These are phyloP conservation scores for Novumbra hubbsi DNA, from an alignment of 2,797 vertebrate genomes.

Conservation along the genomic window DNA sequence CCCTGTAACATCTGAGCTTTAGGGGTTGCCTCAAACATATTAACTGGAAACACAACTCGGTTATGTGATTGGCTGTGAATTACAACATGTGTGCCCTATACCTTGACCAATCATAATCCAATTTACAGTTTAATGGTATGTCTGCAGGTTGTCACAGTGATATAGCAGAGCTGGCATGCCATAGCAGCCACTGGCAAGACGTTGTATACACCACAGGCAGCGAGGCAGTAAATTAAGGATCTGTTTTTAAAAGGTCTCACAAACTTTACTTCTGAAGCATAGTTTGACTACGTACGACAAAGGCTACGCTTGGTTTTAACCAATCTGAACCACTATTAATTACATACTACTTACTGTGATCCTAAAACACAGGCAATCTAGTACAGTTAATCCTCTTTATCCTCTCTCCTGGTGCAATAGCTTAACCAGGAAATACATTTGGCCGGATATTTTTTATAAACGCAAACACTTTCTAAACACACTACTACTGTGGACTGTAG, in stretches of 20 bases:
- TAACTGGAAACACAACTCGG: background rate
- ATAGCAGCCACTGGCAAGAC: constrained; percentile 53
- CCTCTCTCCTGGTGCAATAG: background rate
- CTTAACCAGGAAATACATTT: background rate
- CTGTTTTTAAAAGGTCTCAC: constrained; percentile 49
- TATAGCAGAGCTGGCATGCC: constrained; percentile 47
- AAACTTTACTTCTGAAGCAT: constrained; percentile 24
- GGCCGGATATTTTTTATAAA: background rate
- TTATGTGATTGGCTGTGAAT: constrained; percentile 8
- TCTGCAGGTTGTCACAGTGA: constrained; percentile 44
- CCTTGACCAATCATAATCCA: constrained; percentile 40
- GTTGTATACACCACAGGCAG: constrained; percentile 56
- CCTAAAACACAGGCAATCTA: background rate
- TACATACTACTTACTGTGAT: background rate
- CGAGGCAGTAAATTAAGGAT: constrained; percentile 57
- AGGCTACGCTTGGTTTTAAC: constrained; percentile 2
- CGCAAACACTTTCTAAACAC: background rate
- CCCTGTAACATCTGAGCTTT: background rate
- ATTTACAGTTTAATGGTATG: constrained; percentile 37
- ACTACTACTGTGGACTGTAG: background rate
- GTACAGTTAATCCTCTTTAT: background rate
- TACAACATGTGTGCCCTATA: constrained; percentile 17
- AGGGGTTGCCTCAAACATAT: background rate
- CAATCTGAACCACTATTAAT: constrained; percentile 7
- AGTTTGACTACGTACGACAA: constrained; percentile 17